Conservation (phyloP, 2,113 vertebrate genomes). For the Nannospalax galili region DNA sequence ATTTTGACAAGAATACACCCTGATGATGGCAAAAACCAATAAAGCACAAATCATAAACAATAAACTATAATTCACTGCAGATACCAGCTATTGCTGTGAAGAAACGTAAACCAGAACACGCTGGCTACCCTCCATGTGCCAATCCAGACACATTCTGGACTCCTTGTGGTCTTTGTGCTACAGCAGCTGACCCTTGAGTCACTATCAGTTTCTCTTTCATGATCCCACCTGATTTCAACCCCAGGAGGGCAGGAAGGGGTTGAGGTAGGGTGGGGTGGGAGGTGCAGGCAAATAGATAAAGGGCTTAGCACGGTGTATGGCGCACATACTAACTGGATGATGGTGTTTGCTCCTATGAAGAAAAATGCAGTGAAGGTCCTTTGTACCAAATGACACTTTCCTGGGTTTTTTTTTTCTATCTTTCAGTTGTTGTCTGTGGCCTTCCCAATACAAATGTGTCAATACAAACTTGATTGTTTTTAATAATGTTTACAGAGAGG, state of each 20-base stretch:
- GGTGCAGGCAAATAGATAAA: neutral
- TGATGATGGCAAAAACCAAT: too few relatives aligned
- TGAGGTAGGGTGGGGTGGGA: too few relatives aligned
- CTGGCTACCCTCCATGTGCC: neutral
- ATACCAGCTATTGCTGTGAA: neutral
- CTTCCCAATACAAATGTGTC: constrained; percentile 77
- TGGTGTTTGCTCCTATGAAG: neutral
- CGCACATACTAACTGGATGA: neutral
- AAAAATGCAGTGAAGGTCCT: neutral
- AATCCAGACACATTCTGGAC: neutral
- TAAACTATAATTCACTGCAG: too few relatives aligned
- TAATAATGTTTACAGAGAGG: constrained; percentile 80
- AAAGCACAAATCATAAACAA: too few relatives aligned
- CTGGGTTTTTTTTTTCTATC: neutral
- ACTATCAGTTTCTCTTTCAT: neutral
- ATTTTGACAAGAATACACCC: too few relatives aligned
- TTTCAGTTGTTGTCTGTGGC: constrained; percentile 14
- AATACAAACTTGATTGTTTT: constrained; percentile 81
- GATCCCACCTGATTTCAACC: neutral
- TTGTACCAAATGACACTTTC: neutral
- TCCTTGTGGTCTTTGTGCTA: neutral
- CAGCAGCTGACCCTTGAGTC: neutral
- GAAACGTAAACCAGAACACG: neutral
- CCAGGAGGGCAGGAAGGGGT: neutral
- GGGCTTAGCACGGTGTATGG: neutral